Evolutionary conservation across 2,113 vertebrate genomes (phyloP).

Genomic region (Chaetops frenatus): DNA sequence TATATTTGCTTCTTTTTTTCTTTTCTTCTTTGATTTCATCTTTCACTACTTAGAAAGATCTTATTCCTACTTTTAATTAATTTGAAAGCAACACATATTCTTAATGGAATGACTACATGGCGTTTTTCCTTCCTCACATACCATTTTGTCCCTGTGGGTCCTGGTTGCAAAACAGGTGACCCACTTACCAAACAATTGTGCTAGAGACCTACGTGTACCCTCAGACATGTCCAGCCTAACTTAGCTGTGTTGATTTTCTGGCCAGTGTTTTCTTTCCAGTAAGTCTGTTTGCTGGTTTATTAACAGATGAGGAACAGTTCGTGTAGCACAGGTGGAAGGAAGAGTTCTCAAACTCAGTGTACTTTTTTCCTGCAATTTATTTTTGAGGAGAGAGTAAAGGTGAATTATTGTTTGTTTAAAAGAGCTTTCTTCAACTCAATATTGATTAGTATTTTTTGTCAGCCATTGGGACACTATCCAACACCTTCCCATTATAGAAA

Average conservation of each 20-base stretch:
- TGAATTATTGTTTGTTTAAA: constrained; percentile 22
- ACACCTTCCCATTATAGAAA: background rate
- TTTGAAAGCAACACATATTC: background rate
- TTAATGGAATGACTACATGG: background rate
- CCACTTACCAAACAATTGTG: background rate
- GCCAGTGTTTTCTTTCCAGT: background rate
- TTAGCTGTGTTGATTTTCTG: background rate
- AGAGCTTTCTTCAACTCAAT: background rate
- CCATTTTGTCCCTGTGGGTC: background rate
- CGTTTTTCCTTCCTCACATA: background rate
- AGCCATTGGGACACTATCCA: background rate
- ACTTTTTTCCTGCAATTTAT: background rate
- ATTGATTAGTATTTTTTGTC: background rate
- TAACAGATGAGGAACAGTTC: constrained; percentile 43
- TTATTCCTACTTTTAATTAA: background rate
- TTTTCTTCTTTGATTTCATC: background rate
- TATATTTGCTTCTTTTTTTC: background rate
- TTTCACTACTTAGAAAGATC: background rate
- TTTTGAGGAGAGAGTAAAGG: constrained; percentile 4
- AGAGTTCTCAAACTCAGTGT: constrained; percentile 35
- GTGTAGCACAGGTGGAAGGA: constrained; percentile 8
- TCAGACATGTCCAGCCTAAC: background rate
- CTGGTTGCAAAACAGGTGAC: background rate
- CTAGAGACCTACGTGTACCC: background rate
- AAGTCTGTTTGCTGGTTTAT: constrained; percentile 19